Conservation (phyloP, 2,888 invertebrate species). For the Byasa hedistus region DNA sequence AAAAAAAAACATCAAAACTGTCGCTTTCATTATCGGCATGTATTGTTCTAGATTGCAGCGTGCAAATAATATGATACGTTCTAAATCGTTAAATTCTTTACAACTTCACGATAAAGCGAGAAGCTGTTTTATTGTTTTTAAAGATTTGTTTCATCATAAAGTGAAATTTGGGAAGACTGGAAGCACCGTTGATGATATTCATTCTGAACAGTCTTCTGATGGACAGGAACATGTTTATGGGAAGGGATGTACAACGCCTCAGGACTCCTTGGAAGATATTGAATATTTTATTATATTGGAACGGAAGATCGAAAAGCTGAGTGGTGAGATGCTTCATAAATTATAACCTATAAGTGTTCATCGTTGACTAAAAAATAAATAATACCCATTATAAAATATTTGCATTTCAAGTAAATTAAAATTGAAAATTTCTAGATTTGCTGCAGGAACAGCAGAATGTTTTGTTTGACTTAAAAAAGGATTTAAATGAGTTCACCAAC, state of each 20-base stretch:
- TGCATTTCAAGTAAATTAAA: not conserved
- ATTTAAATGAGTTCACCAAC: slow-evolving; percentile 32
- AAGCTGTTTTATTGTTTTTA: slow-evolving; percentile 8
- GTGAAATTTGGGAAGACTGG: not conserved
- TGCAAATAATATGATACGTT: slow-evolving; percentile 23
- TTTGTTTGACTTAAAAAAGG: slow-evolving; percentile 51
- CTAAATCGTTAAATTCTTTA: slow-evolving; percentile 35
- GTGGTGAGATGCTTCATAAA: slow-evolving; percentile 42
- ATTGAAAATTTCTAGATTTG: slow-evolving; percentile 44
- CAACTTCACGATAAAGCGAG: slow-evolving; percentile 14
- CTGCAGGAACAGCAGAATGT: slow-evolving; percentile 56
- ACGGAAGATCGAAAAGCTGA: slow-evolving; percentile 56
- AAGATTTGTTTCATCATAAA: not conserved
- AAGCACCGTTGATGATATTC: slow-evolving; percentile 35
- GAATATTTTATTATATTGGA: slow-evolving; percentile 50
- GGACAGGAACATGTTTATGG: slow-evolving; percentile 40
- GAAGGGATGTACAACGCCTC: slow-evolving; percentile 33
- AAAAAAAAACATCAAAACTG: not conserved
- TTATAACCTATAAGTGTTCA: too few relatives aligned
- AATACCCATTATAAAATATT: too few relatives aligned
- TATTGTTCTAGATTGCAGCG: slow-evolving; percentile 4
- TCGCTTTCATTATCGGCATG: slow-evolving; percentile 3
- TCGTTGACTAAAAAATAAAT: too few relatives aligned
- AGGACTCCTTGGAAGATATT: slow-evolving; percentile 30
- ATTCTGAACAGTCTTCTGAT: slow-evolving; percentile 28